Evolutionary conservation across 2,888 invertebrate genomes (phyloP).

Genomic region (Rutpela maculata): DNA sequence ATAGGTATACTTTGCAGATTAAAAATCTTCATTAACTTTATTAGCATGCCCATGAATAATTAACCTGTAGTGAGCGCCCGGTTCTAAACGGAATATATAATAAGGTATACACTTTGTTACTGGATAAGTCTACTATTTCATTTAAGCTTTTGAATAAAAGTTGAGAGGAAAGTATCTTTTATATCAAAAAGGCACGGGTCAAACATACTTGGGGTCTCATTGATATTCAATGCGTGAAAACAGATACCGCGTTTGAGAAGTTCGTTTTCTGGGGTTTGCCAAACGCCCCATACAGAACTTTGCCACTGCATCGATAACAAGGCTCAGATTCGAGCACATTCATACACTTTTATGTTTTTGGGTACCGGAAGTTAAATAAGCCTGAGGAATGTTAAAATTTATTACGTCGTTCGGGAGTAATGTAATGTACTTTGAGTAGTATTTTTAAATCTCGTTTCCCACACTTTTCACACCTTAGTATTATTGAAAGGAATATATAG

Average conservation of each 20-base stretch:
- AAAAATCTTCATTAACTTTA: constrained; percentile 33
- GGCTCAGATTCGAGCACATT: constrained; percentile 24
- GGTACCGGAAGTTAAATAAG: constrained; percentile 10
- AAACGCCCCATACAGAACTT: constrained; percentile 60
- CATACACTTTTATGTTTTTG: constrained; percentile 15
- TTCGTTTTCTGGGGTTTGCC: constrained; percentile 60
- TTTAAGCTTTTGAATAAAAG: constrained; percentile 27
- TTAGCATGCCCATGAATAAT: constrained; percentile 28
- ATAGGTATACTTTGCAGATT: constrained; percentile 19
- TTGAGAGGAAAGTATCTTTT: constrained; percentile 47
- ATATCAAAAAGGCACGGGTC: constrained; percentile 32
- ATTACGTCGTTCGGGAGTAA: neutral
- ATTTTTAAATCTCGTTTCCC: neutral
- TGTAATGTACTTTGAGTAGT: constrained; percentile 1
- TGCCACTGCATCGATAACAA: constrained; percentile 29
- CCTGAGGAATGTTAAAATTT: constrained; percentile 7
- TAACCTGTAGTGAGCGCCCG: neutral
- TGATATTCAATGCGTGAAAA: constrained; percentile 65
- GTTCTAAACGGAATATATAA: neutral
- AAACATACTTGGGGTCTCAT: constrained; percentile 59
- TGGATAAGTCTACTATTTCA: constrained; percentile 7
- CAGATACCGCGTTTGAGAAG: constrained; percentile 63
- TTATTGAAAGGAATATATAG: too few species aligned
- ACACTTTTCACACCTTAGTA: neutral
- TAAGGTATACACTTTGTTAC: constrained; percentile 9